Evolutionary conservation across 2,113 vertebrate genomes (phyloP), one percentile per base, ranked within the genome.

Genomic region (Nothobranchius kuhntae): DNA sequence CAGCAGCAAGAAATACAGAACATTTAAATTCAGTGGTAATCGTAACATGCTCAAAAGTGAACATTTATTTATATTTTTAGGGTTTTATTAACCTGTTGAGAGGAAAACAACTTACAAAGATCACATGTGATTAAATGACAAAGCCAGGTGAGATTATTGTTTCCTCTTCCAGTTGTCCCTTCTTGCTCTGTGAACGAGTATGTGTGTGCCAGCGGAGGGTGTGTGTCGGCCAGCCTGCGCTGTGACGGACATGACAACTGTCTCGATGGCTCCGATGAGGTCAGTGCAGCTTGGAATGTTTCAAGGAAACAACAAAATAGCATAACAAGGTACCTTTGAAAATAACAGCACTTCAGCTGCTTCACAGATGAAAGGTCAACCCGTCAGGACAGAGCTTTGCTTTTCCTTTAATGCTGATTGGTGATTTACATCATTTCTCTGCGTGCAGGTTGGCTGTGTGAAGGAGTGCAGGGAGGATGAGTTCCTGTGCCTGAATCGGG

Each of bases 221-320:
- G 98, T 56, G 91, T 99, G 75, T 93, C 94, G 0, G 96, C 98
- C 2, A 94, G 93, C 76, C 82, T 96, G 80, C 94, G 94, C 54
- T 99, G 98, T 75, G 96, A 99, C 44, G 98, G 96, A 79, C 94
- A 96, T 40, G 87, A 94, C 76, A 96, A 99, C 92, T 99, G 98
- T 78, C 88, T 94, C 61, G 98, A 99, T 46, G 96, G 95, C 71
- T 98, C 97, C 36, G 98, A 99, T 86, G 97, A 99, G 95, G 98
- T 99, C 92, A 91, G 91, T 64, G 13, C 47, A 61, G 47, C 67
- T 61, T 55, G 21, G 26, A 21, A 6, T 21, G 45, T 56, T n/a
- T 67, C 24, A 50, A 51, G 53, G 3, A 48, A 40, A 10, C 40
- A 38, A 6, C 35, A 3, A 11, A 0, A 58, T 58, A 9, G 12